These are phyloP conservation scores for Myotis findleyi DNA, from an alignment of 2,797 vertebrate species.

Conservation along the genomic window DNA sequence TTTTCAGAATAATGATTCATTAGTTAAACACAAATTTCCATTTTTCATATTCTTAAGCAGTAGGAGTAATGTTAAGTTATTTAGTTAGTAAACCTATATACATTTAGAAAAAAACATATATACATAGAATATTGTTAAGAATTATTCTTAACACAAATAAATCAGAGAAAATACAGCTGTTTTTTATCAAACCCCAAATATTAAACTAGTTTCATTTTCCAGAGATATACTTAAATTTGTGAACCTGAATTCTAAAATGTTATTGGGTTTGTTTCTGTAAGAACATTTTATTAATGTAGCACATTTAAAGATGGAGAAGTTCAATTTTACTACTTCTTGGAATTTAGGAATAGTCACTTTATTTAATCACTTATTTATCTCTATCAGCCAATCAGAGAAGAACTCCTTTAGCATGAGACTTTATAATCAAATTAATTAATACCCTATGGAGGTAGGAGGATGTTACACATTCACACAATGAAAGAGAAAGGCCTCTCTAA, in stretches of 20 bases:
- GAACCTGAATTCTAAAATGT: conserved; percentile 11
- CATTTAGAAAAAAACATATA: not conserved
- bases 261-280: not conserved
- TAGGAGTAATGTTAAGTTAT: conserved; percentile 23
- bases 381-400: not conserved
- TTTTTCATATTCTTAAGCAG: conserved; percentile 36
- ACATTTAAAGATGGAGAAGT: conserved; percentile 27
- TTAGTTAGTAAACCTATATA: not conserved
- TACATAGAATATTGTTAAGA: conserved; percentile 2
- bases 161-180: not conserved
- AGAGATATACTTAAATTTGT: conserved; percentile 8
- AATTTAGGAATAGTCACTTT: conserved; percentile 21
- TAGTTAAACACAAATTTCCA: not conserved
- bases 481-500: not conserved
- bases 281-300: not conserved
- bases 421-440: conserved; percentile 7
- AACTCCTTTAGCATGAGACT: not conserved
- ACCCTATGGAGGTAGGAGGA: not conserved
- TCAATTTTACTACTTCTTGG: not conserved
- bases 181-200: conserved; percentile 30
- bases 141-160: not conserved
- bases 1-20: not conserved
- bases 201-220: not conserved
- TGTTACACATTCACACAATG: not conserved
- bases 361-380: not conserved